Evolutionary conservation across 2,888 invertebrate species (phyloP), one percentile per base, ranked within the genome.

Genomic region (Atethmia centrago): DNA sequence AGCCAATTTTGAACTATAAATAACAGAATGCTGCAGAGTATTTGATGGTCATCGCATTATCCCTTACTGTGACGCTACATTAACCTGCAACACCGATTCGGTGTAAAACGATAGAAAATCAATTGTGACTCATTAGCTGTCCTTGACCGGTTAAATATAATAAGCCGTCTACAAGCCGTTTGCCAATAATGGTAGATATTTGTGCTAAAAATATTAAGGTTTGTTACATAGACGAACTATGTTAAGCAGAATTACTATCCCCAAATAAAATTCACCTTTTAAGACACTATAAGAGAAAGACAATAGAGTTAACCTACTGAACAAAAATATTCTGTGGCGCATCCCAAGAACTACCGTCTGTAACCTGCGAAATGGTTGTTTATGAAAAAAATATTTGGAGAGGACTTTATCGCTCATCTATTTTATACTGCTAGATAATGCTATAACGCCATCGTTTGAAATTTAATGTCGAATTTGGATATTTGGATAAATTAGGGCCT

Each of bases 381-480:
- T 62, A 64, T 51, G 47, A 80, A 77, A 77, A 71, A 67, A 62
- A 40, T 69, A 61, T 74, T 55, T 62, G 19, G 36, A 65, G 25
- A 59, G 25, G 58, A 8, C 1, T 74, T 78, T 78, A 78, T n/a
- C 49, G 63, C 74, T 71, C 53, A 62, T 74, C 68, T 68, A 66
- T 16, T 0, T 40, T 19, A 51, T 56, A 53, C 64, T 65, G 42
- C 62, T 36, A 59, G 47, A 72, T 67, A 45, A 67, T 67, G 36
- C 14, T 56, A 28, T 67, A 64, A 59, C 53, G 8, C 21, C 51
- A 19, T 21, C n/a, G 31, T 61, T 69, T 19, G 5, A 47, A 55
- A 71, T n/a, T 53, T 0, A 19, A 59, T 58, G 25, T 36, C 14
- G n/a, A 3, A 5, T 51, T n/a, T 3, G 5, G n/a, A n/a, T 51